These are phyloP conservation scores for Hylyphantes graminicola DNA, from an alignment of 1,140 invertebrate species.

Conservation along the genomic window DNA sequence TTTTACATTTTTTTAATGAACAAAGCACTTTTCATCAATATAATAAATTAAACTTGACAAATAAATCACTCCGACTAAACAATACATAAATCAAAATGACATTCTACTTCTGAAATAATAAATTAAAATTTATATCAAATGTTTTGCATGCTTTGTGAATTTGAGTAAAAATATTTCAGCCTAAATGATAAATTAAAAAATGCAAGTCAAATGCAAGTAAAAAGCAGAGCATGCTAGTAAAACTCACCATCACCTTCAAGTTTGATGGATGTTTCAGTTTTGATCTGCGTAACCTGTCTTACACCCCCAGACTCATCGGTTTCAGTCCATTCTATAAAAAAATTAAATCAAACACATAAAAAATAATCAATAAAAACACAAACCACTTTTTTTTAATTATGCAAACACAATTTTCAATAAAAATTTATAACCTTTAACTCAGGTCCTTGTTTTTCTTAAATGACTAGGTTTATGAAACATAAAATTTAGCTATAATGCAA, in stretches of 20 bases:
- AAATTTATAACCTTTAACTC: not conserved
- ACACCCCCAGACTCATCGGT: slow-evolving; percentile 58
- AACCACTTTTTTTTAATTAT: not conserved
- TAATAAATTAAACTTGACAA: no score
- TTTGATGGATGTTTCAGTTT: slow-evolving; percentile 55
- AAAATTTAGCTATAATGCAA: no score
- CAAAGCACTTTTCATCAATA: no score
- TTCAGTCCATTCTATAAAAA: slow-evolving; percentile 58
- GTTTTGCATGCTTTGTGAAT: no score
- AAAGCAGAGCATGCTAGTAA: slow-evolving; percentile 28
- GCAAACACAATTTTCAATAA: not conserved
- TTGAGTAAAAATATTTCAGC: no score
- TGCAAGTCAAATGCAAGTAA: slow-evolving; percentile 1
- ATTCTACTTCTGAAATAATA: no score
- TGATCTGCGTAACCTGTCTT: slow-evolving; percentile 52
- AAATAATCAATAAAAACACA: not conserved
- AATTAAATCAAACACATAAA: not conserved
- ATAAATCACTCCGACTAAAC: no score
- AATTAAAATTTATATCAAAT: no score
- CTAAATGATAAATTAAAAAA: not conserved
- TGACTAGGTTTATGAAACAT: no score
- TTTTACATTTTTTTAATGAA: no score
- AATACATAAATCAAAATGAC: no score
- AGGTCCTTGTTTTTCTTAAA: no score
- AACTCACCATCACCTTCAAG: slow-evolving; percentile 56